These are phyloP conservation scores for Drosophila subquinaria DNA, from an alignment of 2,888 invertebrate species.

Conservation along the genomic window DNA sequence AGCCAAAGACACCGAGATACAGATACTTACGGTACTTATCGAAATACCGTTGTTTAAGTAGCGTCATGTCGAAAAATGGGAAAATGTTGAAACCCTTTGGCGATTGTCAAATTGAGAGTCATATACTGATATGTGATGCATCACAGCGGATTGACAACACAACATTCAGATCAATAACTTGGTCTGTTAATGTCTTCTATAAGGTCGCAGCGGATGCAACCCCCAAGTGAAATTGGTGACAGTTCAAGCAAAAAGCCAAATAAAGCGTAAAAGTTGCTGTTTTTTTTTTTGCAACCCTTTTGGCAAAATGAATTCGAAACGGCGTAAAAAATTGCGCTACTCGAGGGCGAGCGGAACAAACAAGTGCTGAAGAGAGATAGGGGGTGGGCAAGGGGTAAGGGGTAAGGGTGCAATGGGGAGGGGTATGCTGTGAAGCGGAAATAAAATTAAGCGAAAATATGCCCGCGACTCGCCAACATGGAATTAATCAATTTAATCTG, in stretches of 20 bases:
- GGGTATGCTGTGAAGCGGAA: constrained; percentile 71
- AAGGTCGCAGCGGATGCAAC: constrained; percentile 47
- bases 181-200: constrained; percentile 23
- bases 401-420: background rate
- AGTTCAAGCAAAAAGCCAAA: constrained; percentile 47
- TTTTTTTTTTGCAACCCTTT: constrained; percentile 76
- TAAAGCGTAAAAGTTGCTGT: constrained; percentile 52
- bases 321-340: constrained; percentile 77
- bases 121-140: constrained; percentile 68
- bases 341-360: constrained; percentile 76
- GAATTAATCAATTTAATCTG: constrained; percentile 86
- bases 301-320: constrained; percentile 45
- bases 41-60: constrained; percentile 31
- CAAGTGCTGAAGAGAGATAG: constrained; percentile 55
- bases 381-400: background rate
- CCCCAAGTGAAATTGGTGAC: constrained; percentile 65
- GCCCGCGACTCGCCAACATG: constrained; percentile 72
- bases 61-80: constrained; percentile 23
- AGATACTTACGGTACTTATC: background rate
- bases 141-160: constrained; percentile 77
- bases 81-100: constrained; percentile 60
- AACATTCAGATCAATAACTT: constrained; percentile 72
- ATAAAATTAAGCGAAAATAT: constrained; percentile 83
- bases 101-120: constrained; percentile 33
- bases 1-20: background rate